Conservation (phyloP, 2,113 vertebrate species). For the Prietella phreatophila region DNA sequence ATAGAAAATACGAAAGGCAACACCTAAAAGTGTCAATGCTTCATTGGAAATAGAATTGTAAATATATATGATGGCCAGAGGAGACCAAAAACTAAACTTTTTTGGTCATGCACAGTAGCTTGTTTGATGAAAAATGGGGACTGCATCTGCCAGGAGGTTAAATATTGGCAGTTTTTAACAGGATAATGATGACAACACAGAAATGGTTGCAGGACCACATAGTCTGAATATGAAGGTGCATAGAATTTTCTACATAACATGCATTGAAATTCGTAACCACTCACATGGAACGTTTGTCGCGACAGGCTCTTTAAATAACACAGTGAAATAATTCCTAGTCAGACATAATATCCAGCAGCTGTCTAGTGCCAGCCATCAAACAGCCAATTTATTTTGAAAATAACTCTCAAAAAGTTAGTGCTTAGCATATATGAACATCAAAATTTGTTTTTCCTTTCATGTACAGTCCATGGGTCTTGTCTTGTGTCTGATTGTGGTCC, state of each 20-base stretch:
- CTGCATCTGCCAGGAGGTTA: not conserved
- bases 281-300: not conserved
- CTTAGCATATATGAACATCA: constrained; percentile 6
- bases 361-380: constrained; percentile 15
- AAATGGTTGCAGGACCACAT: not conserved
- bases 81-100: too few relatives aligned
- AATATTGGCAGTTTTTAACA: not conserved
- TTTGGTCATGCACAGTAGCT: too few relatives aligned
- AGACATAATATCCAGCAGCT: constrained; percentile 12
- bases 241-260: not conserved
- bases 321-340: constrained; percentile 1
- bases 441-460: not conserved
- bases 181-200: not conserved
- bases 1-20: too few relatives aligned
- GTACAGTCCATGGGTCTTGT: constrained; percentile 4
- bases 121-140: not conserved
- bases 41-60: too few relatives aligned
- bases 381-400: constrained; percentile 23
- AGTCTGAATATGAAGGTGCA: not conserved
- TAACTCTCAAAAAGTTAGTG: constrained; percentile 3
- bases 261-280: constrained; percentile 21
- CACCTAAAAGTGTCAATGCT: too few relatives aligned
- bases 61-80: too few relatives aligned
- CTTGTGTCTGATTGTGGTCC: not conserved
- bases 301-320: constrained; percentile 26